Conservation (phyloP, 1,140 invertebrate genomes). For the Venturia canescens region DNA sequence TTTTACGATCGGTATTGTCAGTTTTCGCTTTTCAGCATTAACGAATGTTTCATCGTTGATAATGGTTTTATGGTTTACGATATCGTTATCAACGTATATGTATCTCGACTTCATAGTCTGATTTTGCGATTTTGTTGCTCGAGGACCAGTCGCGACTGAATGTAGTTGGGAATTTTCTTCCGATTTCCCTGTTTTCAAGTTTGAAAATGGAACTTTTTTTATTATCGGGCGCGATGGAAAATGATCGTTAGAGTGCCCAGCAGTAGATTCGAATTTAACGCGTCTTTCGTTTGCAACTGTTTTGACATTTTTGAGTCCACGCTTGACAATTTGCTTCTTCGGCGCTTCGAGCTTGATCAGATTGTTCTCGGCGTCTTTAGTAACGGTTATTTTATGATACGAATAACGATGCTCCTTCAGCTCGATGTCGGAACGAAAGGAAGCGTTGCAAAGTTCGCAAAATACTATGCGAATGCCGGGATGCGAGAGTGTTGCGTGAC, state of each 20-base stretch:
- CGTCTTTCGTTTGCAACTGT: neutral
- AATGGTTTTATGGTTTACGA: neutral
- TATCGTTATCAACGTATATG: constrained; percentile 9
- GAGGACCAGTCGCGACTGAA: neutral
- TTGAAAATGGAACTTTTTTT: neutral
- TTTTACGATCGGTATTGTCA: neutral
- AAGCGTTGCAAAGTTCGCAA: constrained; percentile 45
- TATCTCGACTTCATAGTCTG: neutral
- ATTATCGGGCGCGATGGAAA: neutral
- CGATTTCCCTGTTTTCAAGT: neutral
- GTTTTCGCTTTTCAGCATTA: constrained; percentile 20
- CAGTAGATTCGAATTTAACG: neutral
- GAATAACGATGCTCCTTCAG: constrained; percentile 21
- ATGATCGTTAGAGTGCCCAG: neutral
- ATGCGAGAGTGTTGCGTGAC: constrained; percentile 34
- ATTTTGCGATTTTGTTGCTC: neutral
- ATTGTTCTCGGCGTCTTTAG: neutral
- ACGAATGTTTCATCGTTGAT: neutral
- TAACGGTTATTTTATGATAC: neutral
- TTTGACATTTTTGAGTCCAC: neutral
- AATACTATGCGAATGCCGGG: constrained; percentile 18
- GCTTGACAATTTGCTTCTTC: neutral
- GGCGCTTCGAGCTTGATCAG: neutral
- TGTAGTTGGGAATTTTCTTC: neutral
- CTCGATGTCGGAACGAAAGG: constrained; percentile 39